Conservation (phyloP, 2,888 invertebrate genomes). For the Chrysotoxum bicinctum region DNA sequence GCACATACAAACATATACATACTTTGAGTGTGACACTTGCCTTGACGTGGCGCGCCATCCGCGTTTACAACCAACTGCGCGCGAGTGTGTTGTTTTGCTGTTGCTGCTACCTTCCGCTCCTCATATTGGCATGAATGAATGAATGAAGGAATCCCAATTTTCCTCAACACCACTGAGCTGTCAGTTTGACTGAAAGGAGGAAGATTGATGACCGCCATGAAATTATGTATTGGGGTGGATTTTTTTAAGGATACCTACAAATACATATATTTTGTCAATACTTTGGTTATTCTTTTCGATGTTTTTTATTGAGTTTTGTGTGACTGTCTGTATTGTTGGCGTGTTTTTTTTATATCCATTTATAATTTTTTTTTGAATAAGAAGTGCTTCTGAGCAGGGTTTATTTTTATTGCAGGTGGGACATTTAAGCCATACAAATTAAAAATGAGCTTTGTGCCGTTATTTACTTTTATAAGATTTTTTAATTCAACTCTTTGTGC, state of each 20-base stretch:
- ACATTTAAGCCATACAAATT: constrained; percentile 1
- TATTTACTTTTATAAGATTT: no score
- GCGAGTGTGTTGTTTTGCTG: constrained; percentile 30
- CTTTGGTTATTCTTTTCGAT: constrained; percentile 16
- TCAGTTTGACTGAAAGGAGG: constrained; percentile 81
- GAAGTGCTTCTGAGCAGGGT: neutral
- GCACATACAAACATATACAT: neutral
- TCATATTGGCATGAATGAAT: constrained; percentile 50
- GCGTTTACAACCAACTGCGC: constrained; percentile 58
- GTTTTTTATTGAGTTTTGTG: constrained; percentile 3
- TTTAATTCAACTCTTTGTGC: no score
- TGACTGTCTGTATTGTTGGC: constrained; percentile 4
- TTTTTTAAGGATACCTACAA: constrained; percentile 64
- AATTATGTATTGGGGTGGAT: constrained; percentile 78
- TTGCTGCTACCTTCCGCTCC: constrained; percentile 63
- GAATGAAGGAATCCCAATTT: constrained; percentile 71
- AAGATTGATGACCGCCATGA: constrained; percentile 83
- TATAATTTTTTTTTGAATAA: neutral
- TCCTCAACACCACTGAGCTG: constrained; percentile 79
- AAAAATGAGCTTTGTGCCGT: neutral
- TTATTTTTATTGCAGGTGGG: constrained; percentile 5
- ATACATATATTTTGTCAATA: constrained; percentile 21
- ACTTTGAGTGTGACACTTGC: constrained; percentile 59
- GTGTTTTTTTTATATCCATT: constrained; percentile 6
- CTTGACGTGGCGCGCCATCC: constrained; percentile 53